Conservation (phyloP, 2,888 invertebrate genomes). For the Xylophagus ater region DNA sequence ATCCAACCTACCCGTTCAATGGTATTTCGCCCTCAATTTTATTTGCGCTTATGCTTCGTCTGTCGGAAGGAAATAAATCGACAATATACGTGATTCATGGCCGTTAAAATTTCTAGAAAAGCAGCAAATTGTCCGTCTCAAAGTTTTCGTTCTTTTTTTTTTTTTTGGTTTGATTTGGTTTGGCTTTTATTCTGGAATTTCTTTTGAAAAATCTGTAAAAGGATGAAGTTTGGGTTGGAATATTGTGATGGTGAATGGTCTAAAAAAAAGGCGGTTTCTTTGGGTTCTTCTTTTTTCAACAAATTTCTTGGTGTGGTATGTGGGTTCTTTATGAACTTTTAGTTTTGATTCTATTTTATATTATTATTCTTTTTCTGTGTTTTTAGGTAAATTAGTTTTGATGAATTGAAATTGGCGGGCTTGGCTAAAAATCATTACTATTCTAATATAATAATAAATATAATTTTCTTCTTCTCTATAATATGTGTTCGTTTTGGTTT, state of each 20-base stretch:
- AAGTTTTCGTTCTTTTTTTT: conserved; percentile 12
- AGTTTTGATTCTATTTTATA: neutral
- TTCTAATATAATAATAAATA: too few relatives aligned
- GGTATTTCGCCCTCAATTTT: too few relatives aligned
- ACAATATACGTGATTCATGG: conserved; percentile 22
- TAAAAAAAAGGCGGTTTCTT: conserved; percentile 3
- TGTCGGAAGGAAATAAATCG: conserved; percentile 19
- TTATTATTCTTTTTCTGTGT: conserved; percentile 8
- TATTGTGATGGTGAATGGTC: neutral
- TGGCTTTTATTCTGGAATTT: conserved; percentile 2
- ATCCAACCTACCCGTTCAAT: neutral
- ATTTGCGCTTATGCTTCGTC: conserved; percentile 6
- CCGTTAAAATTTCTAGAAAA: conserved; percentile 20
- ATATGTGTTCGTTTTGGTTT: conserved; percentile 17
- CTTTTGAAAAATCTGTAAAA: neutral
- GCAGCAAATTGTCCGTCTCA: conserved; percentile 21
- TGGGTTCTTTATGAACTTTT: neutral
- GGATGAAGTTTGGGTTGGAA: neutral
- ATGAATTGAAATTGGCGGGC: conserved; percentile 19
- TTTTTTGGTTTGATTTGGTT: neutral
- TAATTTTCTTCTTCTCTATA: too few relatives aligned
- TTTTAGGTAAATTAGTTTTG: conserved; percentile 20
- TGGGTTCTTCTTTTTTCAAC: conserved; percentile 6
- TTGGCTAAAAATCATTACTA: conserved; percentile 17
- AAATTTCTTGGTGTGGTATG: neutral